phyloP scores from a whole-genome alignment of 2,888 invertebrate genomes.

The Hypomecis atomaria region DNA sequence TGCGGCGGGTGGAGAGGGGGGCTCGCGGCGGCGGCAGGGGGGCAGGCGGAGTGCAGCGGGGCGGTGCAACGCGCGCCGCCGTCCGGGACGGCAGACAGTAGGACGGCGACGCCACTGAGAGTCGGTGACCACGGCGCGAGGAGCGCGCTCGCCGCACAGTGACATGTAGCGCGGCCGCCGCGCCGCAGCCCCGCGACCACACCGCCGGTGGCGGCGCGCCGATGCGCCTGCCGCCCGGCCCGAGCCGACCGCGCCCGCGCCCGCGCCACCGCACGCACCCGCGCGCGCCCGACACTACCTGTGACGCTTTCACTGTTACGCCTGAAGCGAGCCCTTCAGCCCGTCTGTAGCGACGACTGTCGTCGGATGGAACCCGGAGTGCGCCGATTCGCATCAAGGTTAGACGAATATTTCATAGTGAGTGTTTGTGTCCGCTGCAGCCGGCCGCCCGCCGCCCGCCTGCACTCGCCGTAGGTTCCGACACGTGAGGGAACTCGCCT shows the following conservation, averaged over 20 bases:
- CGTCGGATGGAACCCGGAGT: constrained; percentile 84
- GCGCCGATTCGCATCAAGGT: constrained; percentile 84
- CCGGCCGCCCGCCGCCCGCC: constrained; percentile 60
- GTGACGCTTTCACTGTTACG: constrained; percentile 67
- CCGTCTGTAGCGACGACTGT: constrained; percentile 77
- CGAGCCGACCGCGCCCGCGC: constrained; percentile 59
- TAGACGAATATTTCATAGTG: constrained; percentile 82
- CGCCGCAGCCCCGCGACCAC: constrained; percentile 77
- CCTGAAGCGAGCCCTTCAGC: constrained; percentile 79
- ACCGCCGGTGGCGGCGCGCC: constrained; percentile 79
- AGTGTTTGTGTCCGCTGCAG: constrained; percentile 73
- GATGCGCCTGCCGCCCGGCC: constrained; percentile 79
- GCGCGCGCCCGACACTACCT: constrained; percentile 53
- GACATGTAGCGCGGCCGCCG: constrained; percentile 81
- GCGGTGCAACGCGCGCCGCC: constrained; percentile 83
- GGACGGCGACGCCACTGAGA: constrained; percentile 84
- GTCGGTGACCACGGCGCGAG: constrained; percentile 83
- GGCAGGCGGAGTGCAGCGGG: constrained; percentile 83
- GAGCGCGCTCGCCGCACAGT: constrained; percentile 82
- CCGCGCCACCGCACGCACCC: constrained; percentile 64
- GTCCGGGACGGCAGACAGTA: constrained; percentile 78
- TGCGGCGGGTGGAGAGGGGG: constrained; percentile 63
- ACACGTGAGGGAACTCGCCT: constrained; percentile 65
- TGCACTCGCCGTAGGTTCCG: constrained; percentile 70
- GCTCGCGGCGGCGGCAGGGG: constrained; percentile 62